These are phyloP conservation scores for Brachypalpus laphriformis DNA, from an alignment of 2,888 invertebrate genomes.

Conservation along the genomic window DNA sequence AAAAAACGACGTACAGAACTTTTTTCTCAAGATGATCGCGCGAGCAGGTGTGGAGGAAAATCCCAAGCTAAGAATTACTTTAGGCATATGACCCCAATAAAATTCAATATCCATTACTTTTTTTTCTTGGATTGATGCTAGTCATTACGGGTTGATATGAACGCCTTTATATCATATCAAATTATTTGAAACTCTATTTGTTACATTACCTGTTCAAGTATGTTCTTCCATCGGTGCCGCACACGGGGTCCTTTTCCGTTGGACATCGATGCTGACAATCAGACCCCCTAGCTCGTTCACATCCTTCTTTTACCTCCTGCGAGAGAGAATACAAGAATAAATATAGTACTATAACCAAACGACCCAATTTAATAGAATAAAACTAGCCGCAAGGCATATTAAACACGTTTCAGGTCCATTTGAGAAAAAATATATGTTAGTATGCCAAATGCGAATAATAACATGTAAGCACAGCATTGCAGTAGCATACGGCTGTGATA, in stretches of 20 bases:
- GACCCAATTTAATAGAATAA: constrained; percentile 21
- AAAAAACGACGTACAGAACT: too few species aligned
- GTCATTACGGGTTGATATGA: too few species aligned
- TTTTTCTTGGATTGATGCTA: too few species aligned
- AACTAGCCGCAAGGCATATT: constrained; percentile 15
- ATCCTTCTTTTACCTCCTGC: constrained; percentile 84
- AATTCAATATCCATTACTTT: too few species aligned
- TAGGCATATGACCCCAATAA: too few species aligned
- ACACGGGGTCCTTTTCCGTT: constrained; percentile 92
- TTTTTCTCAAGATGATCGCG: too few species aligned
- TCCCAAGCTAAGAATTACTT: too few species aligned
- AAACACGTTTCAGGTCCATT: constrained; percentile 40
- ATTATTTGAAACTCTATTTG: background rate
- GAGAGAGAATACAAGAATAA: background rate
- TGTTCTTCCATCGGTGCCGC: constrained; percentile 93
- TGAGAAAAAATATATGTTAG: constrained; percentile 52
- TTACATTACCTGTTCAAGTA: constrained; percentile 90
- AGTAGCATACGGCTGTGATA: constrained; percentile 1
- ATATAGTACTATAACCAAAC: constrained; percentile 9
- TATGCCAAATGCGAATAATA: constrained; percentile 57
- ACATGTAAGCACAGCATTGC: constrained; percentile 6
- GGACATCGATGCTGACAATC: constrained; percentile 90
- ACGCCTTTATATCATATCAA: too few species aligned
- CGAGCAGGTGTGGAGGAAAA: too few species aligned
- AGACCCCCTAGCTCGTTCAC: constrained; percentile 87